Percentiles rank a stretch among this genome's conserved stretches.
phyloP scores from a whole-genome alignment of 2,797 vertebrate species.

The Myotis pilosus region DNA sequence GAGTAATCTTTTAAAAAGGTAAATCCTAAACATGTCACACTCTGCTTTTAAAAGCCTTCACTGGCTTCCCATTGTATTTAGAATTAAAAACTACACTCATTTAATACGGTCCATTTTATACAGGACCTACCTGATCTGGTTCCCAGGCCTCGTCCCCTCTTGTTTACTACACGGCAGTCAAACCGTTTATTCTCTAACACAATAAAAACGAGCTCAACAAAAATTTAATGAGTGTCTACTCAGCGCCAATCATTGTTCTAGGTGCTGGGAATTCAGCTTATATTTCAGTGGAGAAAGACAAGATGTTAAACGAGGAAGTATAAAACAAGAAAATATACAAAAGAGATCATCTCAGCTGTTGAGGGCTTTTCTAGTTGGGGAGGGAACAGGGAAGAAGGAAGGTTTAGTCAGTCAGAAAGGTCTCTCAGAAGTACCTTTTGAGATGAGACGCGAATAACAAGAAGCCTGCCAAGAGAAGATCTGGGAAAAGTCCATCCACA shows the following conservation, averaged over 20 bases:
- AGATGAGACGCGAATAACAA: constrained; percentile 15
- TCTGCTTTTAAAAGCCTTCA: background rate
- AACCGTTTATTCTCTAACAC: constrained; percentile 11
- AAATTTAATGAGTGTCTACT: background rate
- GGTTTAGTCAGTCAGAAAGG: background rate
- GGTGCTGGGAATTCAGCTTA: background rate
- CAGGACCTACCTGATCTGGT: background rate
- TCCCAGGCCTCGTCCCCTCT: background rate
- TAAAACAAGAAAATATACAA: background rate
- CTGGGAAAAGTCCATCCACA: background rate
- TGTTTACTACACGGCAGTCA: background rate
- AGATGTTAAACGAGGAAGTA: constrained; percentile 20
- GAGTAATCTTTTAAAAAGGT: constrained; percentile 28
- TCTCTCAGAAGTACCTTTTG: background rate
- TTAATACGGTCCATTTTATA: background rate
- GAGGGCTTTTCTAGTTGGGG: background rate
- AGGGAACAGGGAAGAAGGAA: background rate
- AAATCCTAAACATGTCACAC: constrained; percentile 17
- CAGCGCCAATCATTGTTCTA: constrained; percentile 12
- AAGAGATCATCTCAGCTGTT: constrained; percentile 12
- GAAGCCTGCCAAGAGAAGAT: constrained; percentile 13
- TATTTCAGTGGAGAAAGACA: background rate
- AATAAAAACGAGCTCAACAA: constrained; percentile 20
- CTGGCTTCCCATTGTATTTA: background rate
- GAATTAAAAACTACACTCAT: constrained; percentile 26